phyloP scores from a whole-genome alignment of 2,113 vertebrate species.

The Amphilophus citrinellus region DNA sequence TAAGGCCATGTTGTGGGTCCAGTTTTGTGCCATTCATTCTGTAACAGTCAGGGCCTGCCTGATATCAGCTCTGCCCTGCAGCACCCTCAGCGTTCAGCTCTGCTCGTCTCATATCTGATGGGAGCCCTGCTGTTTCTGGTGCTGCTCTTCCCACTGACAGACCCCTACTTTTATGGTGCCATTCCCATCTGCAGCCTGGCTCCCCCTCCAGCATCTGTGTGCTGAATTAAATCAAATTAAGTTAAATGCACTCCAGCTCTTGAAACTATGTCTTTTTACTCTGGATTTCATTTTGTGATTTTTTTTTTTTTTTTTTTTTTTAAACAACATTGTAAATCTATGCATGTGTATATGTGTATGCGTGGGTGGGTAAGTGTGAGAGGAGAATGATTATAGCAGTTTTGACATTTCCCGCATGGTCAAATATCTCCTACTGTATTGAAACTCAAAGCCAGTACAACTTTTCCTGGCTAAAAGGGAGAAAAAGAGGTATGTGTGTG shows the following conservation, averaged over 20 bases:
- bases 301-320: neutral
- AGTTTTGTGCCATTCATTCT: slow-evolving; percentile 86
- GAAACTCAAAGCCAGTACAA: slow-evolving; percentile 62
- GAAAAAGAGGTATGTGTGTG: neutral
- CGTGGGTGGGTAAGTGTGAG: slow-evolving; percentile 3
- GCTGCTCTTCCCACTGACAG: slow-evolving; percentile 80
- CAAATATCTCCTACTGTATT: slow-evolving; percentile 71
- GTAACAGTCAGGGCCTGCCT: slow-evolving; percentile 85
- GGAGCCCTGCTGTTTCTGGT: slow-evolving; percentile 50
- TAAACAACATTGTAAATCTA: neutral
- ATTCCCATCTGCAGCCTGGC: slow-evolving; percentile 77
- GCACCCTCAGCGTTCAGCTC: slow-evolving; percentile 14
- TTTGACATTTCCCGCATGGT: slow-evolving; percentile 71
- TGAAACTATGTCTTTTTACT: neutral
- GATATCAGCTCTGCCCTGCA: slow-evolving; percentile 78
- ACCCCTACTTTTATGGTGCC: slow-evolving; percentile 80
- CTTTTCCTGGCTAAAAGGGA: slow-evolving; percentile 30
- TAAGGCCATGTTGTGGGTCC: slow-evolving; percentile 84
- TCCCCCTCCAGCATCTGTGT: slow-evolving; percentile 52
- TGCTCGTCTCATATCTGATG: slow-evolving; percentile 46
- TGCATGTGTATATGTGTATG: neutral
- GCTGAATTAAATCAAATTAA: slow-evolving; percentile 36
- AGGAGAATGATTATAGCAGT: slow-evolving; percentile 32
- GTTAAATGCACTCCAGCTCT: slow-evolving; percentile 8
- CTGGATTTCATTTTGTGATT: slow-evolving; percentile 16